Conservation (phyloP, 2,113 vertebrate genomes). For the Indri indri region DNA sequence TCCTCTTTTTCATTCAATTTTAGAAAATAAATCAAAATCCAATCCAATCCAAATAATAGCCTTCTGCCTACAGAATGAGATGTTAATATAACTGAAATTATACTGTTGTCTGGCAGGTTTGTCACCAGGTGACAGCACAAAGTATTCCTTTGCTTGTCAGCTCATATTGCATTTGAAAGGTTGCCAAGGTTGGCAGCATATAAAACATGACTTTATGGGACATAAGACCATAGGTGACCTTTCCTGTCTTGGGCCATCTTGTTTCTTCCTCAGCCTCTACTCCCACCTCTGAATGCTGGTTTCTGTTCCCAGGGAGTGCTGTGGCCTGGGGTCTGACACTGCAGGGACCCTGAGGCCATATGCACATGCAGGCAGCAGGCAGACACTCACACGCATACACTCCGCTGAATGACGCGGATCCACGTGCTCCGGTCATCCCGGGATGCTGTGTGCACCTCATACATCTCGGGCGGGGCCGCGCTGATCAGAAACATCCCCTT, state of each 20-base stretch:
- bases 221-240: not conserved
- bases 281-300: not conserved
- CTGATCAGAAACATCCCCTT: constrained; percentile 95
- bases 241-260: not conserved
- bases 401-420: constrained; percentile 91
- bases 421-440: constrained; percentile 91
- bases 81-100: not conserved
- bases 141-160: not conserved
- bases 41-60: not conserved
- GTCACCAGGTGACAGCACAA: fast-evolving
- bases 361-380: not conserved
- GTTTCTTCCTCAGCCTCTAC: not conserved
- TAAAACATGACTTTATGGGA: not conserved
- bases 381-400: constrained; percentile 88
- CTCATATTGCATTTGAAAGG: not conserved
- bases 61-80: not conserved
- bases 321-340: fast-evolving
- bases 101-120: not conserved
- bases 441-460: constrained; percentile 92
- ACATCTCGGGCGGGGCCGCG: constrained; percentile 92
- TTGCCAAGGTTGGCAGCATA: not conserved
- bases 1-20: not conserved
- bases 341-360: not conserved
- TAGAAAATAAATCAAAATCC: constrained; percentile 18
- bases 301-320: not conserved